These are phyloP conservation scores for Helogale parvula DNA, from an alignment of 2,113 vertebrate genomes.

Conservation along the genomic window DNA sequence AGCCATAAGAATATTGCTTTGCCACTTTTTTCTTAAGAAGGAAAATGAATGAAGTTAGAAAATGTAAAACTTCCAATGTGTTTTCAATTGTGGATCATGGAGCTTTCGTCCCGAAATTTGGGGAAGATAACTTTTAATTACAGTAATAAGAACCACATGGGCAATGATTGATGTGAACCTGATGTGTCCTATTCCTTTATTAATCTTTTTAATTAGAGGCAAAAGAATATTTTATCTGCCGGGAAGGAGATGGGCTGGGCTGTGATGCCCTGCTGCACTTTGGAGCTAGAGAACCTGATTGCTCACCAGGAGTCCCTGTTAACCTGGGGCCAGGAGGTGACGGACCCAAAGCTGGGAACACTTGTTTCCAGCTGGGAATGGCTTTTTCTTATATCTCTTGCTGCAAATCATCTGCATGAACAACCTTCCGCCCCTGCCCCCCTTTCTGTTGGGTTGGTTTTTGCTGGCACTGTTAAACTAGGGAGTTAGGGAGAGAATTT, in stretches of 20 bases:
- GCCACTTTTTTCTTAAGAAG: slow-evolving; percentile 56
- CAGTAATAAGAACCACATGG: slow-evolving; percentile 89
- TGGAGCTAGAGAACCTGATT: slow-evolving; percentile 85
- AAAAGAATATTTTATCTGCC: slow-evolving; percentile 91
- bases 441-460: background rate
- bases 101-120: slow-evolving; percentile 87
- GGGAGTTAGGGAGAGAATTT: slow-evolving; percentile 2
- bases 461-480: background rate
- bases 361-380: slow-evolving; percentile 53
- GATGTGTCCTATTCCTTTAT: slow-evolving; percentile 87
- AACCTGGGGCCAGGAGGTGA: slow-evolving; percentile 85
- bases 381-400: slow-evolving; percentile 36
- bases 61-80: slow-evolving; percentile 83
- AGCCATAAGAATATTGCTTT: slow-evolving; percentile 69
- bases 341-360: slow-evolving; percentile 36
- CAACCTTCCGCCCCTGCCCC: background rate
- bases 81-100: slow-evolving; percentile 88
- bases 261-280: slow-evolving; percentile 85
- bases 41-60: slow-evolving; percentile 78
- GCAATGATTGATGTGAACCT: slow-evolving; percentile 87
- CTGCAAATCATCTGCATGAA: slow-evolving; percentile 5
- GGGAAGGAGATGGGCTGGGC: slow-evolving; percentile 85
- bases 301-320: slow-evolving; percentile 83
- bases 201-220: slow-evolving; percentile 89
- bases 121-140: slow-evolving; percentile 90